phyloP scores from a whole-genome alignment of 2,113 vertebrate genomes.

The Caloenas nicobarica region DNA sequence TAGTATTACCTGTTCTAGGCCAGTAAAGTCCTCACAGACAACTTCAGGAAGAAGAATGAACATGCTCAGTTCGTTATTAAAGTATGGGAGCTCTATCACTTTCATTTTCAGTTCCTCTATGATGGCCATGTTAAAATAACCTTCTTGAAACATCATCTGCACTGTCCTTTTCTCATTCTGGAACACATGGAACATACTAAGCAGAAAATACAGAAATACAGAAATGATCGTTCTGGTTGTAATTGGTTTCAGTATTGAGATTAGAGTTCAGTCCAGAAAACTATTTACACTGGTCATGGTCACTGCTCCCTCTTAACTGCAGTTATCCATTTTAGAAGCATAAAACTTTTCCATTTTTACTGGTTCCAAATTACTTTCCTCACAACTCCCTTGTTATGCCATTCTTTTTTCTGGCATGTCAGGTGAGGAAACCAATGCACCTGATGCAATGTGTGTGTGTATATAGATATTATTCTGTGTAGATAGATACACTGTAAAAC shows the following conservation, averaged over 20 bases:
- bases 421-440: background rate
- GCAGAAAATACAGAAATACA: background rate
- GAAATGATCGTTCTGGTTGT: background rate
- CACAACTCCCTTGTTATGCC: background rate
- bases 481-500: background rate
- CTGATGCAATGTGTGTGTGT: background rate
- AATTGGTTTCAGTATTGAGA: background rate
- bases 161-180: slow-evolving; percentile 78
- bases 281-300: background rate
- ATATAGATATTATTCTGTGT: background rate
- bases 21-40: background rate
- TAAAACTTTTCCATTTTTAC: background rate
- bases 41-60: slow-evolving; percentile 81
- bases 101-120: slow-evolving; percentile 72
- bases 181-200: background rate
- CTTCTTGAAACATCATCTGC: slow-evolving; percentile 82
- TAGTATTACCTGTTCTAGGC: slow-evolving; percentile 62
- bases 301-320: background rate
- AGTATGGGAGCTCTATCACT: slow-evolving; percentile 85
- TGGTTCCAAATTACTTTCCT: background rate
- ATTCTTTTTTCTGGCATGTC: background rate
- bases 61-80: slow-evolving; percentile 80
- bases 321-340: background rate
- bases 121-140: slow-evolving; percentile 65
- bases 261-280: background rate